Base-by-base conservation (phyloP, 1,140 invertebrate species). In the Vanessa tameamea region DNA sequence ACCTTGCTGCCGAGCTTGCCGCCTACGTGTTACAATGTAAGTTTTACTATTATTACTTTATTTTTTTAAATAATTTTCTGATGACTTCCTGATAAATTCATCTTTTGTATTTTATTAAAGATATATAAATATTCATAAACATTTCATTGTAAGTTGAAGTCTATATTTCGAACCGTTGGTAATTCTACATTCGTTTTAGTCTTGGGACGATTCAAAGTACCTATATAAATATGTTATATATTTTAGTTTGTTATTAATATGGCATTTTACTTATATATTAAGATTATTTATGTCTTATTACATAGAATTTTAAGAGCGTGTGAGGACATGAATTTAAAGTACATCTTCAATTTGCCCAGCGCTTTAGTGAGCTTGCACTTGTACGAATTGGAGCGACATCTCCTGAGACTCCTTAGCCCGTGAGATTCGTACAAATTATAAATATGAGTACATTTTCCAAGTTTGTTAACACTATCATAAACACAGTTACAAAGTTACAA, bases 21-120 rank as follows among this genome's bases (percentile, higher is more conserved):
- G 98, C 98, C 6, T 97, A 96, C 86, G 96, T 98, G 47, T 95
- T 99, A 63, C 99, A 99, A 95, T 99, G 98, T 99, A 94, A 98
- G 97, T 97, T 82, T 51, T 76, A 15, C 37, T 72, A n/a, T 37
- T 59, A 47, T 55, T 72, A 51, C 64, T 70, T 64, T 6, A 15
- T 50, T 48, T 48, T 43, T 9, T 11, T 43, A 43, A 43, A 43
- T 9, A 43, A 1, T 9, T 43, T 43, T 5, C 9, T 43, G 2
- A 43, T 0, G 37, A 9, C 7, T 8, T 43, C 37, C 9, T 43
- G 7, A 43, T 43, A 43, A 43, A 43, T 43, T 43, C 37, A 31
- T 31, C 26, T 31, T 43, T 43, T 43, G 8, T 43, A 8, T 43
- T 8, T 43, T 43, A 2, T 43, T 43, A 43, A 8, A 43, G 0